Evolutionary conservation across 2,888 invertebrate species (phyloP).

Genomic region (Oasisia sp.): DNA sequence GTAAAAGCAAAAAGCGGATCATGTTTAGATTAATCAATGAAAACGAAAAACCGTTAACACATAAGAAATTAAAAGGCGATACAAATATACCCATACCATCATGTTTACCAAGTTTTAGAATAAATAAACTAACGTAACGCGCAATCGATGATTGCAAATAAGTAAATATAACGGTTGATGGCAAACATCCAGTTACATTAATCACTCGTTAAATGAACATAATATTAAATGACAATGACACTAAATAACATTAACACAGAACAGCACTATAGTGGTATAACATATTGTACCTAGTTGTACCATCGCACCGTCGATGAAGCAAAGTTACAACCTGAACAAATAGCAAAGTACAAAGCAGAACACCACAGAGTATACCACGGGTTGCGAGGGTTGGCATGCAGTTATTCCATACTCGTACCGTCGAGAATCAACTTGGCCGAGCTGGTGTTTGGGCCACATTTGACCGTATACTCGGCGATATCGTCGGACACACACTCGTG

Average conservation of each 20-base stretch:
- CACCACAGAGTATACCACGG: not conserved
- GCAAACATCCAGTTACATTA: too few species aligned
- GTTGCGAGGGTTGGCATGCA: not conserved
- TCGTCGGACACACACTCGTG: conserved; percentile 54
- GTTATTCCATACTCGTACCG: conserved; percentile 61
- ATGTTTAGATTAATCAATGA: not conserved
- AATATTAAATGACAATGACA: not conserved
- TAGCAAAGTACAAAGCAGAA: not conserved
- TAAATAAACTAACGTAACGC: not conserved
- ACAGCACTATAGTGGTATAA: not conserved
- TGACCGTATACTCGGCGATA: conserved; percentile 54
- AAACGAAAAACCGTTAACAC: not conserved
- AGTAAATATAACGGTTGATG: not conserved
- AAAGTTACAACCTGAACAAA: not conserved
- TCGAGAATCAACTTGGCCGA: conserved; percentile 56
- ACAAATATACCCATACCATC: not conserved
- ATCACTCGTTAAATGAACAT: not conserved
- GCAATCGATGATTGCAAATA: not conserved
- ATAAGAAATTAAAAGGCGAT: not conserved
- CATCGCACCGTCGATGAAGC: not conserved
- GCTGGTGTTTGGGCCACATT: conserved; percentile 45
- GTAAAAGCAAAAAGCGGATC: not conserved
- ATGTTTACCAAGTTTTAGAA: not conserved
- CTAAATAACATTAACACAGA: not conserved
- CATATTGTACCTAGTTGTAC: not conserved